Evolutionary conservation across 2,888 invertebrate species (phyloP).

Genomic region (Temnothorax rugatulus): DNA sequence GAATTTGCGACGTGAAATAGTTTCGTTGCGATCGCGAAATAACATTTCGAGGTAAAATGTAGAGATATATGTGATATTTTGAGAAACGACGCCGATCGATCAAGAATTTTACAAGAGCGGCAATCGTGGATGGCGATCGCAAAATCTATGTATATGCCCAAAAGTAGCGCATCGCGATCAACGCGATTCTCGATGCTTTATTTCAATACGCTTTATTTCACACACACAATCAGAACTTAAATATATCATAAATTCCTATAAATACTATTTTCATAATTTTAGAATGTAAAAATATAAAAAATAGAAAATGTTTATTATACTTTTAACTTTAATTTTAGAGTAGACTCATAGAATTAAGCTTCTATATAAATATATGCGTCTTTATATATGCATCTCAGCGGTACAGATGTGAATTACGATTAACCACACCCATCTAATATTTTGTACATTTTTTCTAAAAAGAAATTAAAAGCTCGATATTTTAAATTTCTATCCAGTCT

Average conservation of each 20-base stretch:
- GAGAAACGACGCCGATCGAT: conserved; percentile 6
- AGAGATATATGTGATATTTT: not conserved
- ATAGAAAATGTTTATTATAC: not conserved
- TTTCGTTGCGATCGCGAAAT: conserved; percentile 27
- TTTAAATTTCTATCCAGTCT: not conserved
- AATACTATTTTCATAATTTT: not conserved
- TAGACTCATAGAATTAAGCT: not conserved
- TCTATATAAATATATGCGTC: not conserved
- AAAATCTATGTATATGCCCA: not conserved
- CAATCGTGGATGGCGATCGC: not conserved
- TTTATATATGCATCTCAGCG: not conserved
- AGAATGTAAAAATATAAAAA: not conserved
- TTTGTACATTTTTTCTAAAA: not conserved
- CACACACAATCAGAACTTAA: not conserved
- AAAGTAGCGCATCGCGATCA: not conserved
- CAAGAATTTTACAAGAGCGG: not conserved
- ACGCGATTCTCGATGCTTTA: not conserved
- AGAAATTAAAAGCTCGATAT: not conserved
- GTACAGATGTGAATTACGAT: not conserved
- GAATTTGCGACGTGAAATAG: conserved; percentile 36
- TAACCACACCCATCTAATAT: not conserved
- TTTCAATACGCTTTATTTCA: not conserved
- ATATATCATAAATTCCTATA: not conserved
- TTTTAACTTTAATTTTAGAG: not conserved
- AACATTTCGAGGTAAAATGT: conserved; percentile 24